Percentiles rank a stretch among this genome's conserved stretches.
These are phyloP conservation scores for Diachrysia chrysitis DNA, from an alignment of 2,888 invertebrate genomes.

Conservation along the genomic window DNA sequence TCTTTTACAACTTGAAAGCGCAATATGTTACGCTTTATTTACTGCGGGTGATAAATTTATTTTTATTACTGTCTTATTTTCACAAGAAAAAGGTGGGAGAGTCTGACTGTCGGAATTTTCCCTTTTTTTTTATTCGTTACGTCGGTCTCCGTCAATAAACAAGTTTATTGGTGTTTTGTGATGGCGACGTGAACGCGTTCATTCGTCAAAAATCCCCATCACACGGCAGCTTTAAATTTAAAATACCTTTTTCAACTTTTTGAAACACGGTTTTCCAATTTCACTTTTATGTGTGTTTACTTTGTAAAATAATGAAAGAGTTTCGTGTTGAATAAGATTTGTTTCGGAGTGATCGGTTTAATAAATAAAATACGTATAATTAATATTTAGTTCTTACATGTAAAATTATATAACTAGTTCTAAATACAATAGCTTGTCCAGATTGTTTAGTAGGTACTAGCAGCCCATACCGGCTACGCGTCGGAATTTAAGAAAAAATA, in stretches of 20 bases:
- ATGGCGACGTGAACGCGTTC: conserved; percentile 49
- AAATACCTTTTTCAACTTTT: conserved; percentile 35
- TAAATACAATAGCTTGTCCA: neutral
- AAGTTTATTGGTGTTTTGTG: conserved; percentile 77
- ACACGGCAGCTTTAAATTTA: conserved; percentile 41
- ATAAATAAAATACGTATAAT: neutral
- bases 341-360: neutral
- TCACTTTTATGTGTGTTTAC: conserved; percentile 9
- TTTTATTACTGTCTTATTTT: conserved; percentile 86
- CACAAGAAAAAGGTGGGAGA: conserved; percentile 71
- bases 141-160: conserved; percentile 76
- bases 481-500: too few relatives aligned
- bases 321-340: neutral
- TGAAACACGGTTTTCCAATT: conserved; percentile 42
- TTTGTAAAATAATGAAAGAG: neutral
- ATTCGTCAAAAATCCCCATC: conserved; percentile 47
- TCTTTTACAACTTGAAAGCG: conserved; percentile 76
- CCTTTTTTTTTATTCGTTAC: conserved; percentile 70
- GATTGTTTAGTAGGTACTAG: too few relatives aligned
- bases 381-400: too few relatives aligned
- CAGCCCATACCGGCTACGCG: too few relatives aligned
- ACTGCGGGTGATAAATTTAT: conserved; percentile 82
- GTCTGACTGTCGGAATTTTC: conserved; percentile 71
- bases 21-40: conserved; percentile 85
- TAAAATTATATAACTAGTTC: too few relatives aligned